These are phyloP conservation scores for Crepidodera aurea DNA, from an alignment of 2,888 invertebrate species.

Conservation along the genomic window DNA sequence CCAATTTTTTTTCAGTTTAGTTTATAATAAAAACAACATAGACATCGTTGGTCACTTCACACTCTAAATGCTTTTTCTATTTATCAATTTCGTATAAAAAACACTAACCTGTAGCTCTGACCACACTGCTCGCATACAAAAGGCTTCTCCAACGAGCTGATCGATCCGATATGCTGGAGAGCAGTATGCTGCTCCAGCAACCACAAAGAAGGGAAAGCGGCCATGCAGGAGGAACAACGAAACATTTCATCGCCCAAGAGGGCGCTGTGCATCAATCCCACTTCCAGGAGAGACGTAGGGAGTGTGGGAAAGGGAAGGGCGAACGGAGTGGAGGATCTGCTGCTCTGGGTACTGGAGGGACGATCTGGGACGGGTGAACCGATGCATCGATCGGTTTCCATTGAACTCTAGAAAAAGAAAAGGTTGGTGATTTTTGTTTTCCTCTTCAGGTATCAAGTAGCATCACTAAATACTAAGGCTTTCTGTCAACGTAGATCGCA, in stretches of 20 bases:
- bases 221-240: constrained; percentile 81
- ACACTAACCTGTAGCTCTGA: constrained; percentile 76
- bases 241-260: constrained; percentile 59
- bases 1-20: too few relatives aligned
- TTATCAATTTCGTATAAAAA: too few relatives aligned
- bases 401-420: constrained; percentile 26
- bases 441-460: too few relatives aligned
- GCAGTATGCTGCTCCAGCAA: constrained; percentile 85
- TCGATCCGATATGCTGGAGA: constrained; percentile 76
- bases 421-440: not conserved
- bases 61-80: too few relatives aligned
- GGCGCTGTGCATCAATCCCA: constrained; percentile 65
- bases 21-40: too few relatives aligned
- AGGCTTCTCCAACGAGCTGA: constrained; percentile 77
- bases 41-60: too few relatives aligned
- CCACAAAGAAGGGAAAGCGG: constrained; percentile 89
- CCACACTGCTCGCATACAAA: constrained; percentile 93
- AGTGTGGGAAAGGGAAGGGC: constrained; percentile 65
- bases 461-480: too few relatives aligned
- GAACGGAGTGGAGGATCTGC: constrained; percentile 66
- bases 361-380: constrained; percentile 59
- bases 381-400: constrained; percentile 34
- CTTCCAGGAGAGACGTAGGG: constrained; percentile 65
- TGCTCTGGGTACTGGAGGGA: constrained; percentile 60
- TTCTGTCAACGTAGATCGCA: too few relatives aligned